These are phyloP conservation scores for Natator depressus DNA, from an alignment of 2,113 vertebrate species.

Conservation along the genomic window DNA sequence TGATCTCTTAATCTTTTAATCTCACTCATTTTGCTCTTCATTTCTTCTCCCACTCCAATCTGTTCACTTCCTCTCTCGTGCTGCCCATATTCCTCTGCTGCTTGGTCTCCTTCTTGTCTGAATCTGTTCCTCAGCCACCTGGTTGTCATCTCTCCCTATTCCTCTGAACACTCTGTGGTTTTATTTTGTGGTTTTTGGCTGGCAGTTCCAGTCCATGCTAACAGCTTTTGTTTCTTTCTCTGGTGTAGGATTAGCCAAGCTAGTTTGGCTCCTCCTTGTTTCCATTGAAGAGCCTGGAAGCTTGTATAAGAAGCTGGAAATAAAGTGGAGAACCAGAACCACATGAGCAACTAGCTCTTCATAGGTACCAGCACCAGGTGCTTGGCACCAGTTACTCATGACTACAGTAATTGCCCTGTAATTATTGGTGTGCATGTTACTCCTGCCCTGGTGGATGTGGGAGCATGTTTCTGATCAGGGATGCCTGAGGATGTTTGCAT, in stretches of 20 bases:
- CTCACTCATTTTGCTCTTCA: background rate
- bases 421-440: background rate
- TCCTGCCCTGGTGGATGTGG: background rate
- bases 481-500: background rate
- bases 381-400: background rate
- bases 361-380: background rate
- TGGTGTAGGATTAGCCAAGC: background rate
- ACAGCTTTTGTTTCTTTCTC: background rate
- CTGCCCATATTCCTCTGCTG: background rate
- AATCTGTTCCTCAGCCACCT: background rate
- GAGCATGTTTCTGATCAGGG: background rate
- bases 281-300: background rate
- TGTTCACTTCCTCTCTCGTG: background rate
- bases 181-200: background rate
- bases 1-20: background rate
- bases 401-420: background rate
- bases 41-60: background rate
- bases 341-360: background rate
- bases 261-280: background rate
- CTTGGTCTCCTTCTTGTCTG: background rate
- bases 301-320: background rate
- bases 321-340: background rate
- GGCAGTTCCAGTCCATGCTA: background rate
- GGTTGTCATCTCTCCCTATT: background rate
- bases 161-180: background rate